Evolutionary conservation across 1,140 invertebrate species (phyloP), one percentile per base, ranked within the genome.

Genomic region (Lethrus apterus): DNA sequence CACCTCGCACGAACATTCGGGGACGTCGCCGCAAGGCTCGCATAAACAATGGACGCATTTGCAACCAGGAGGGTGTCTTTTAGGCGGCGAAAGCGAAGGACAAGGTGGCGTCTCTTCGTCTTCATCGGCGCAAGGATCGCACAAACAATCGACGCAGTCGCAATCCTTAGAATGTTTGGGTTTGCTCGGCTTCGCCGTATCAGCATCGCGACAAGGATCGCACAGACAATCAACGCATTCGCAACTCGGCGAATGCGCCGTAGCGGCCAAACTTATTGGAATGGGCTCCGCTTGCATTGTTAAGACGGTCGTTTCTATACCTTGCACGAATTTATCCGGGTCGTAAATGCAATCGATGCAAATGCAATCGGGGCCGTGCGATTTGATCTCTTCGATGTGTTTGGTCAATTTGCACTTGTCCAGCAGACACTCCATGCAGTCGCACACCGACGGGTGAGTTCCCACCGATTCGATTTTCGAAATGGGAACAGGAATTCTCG

Each of bases 31-130:
- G 29, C 46, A 52, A 4, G 47, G 34, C 13, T 31, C 19, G 13
- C 51, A 52, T 19, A 38, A 38, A 24, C 55, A 57, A 31, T 57
- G 52, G 5, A 57, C 45, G 30, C 55, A 57, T 34, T 51, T 50
- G 14, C 55, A 57, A 31, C 23, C 35, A 17, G 44, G 33, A 8
- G 48, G 23, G 21, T 56, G 54, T 17, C 13, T 20, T 19, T n/a
- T n/a, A n/a, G n/a, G 2, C 8, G 35, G n/a, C n/a, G n/a, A n/a
- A n/a, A n/a, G n/a, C n/a, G n/a, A n/a, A n/a, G n/a, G n/a, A n/a
- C n/a, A n/a, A n/a, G n/a, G n/a, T n/a, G n/a, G n/a, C n/a, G n/a
- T n/a, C n/a, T n/a, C n/a, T n/a, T n/a, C n/a, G n/a, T n/a, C n/a
- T 38, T 18, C 2, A n/a, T 38, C 35, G 15, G 5, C 19, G n/a